Conservation (phyloP, 2,797 vertebrate genomes). For the Ciconia nigra region DNA sequence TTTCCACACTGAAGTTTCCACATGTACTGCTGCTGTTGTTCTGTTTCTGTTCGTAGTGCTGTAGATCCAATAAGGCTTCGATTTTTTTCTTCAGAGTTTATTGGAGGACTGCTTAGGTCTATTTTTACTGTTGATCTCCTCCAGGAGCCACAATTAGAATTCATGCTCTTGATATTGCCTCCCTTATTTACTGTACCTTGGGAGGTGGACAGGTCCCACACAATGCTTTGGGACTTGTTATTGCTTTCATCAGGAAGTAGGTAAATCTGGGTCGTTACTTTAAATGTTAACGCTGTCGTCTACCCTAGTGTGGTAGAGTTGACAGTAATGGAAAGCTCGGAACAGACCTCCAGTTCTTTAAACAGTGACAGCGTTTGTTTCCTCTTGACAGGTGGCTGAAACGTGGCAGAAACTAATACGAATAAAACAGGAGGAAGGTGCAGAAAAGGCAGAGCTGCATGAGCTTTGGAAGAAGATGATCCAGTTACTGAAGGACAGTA, state of each 20-base stretch:
- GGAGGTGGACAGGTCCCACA: not conserved
- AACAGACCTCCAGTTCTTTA: not conserved
- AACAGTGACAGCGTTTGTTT: not conserved
- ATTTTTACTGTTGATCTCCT: not conserved
- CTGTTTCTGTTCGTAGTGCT: accelerated
- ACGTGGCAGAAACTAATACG: constrained; percentile 84
- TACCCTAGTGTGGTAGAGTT: not conserved
- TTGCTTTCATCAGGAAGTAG: not conserved
- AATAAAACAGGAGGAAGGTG: constrained; percentile 78
- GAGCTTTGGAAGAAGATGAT: constrained; percentile 88
- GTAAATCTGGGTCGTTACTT: not conserved
- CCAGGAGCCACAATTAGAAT: not conserved
- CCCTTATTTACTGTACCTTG: not conserved
- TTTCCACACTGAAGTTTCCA: not conserved
- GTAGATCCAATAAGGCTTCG: not conserved
- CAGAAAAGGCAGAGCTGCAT: constrained; percentile 81
- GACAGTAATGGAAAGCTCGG: not conserved
- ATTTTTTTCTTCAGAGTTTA: not conserved
- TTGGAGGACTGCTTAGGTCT: not conserved
- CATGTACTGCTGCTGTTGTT: not conserved
- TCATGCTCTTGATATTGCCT: not conserved
- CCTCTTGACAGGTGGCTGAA: constrained; percentile 79
- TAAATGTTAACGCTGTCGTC: not conserved
- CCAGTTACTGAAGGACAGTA: constrained; percentile 77
- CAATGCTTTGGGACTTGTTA: not conserved